Conservation (phyloP, 2,113 vertebrate species). For the Prunella fulvescens region DNA sequence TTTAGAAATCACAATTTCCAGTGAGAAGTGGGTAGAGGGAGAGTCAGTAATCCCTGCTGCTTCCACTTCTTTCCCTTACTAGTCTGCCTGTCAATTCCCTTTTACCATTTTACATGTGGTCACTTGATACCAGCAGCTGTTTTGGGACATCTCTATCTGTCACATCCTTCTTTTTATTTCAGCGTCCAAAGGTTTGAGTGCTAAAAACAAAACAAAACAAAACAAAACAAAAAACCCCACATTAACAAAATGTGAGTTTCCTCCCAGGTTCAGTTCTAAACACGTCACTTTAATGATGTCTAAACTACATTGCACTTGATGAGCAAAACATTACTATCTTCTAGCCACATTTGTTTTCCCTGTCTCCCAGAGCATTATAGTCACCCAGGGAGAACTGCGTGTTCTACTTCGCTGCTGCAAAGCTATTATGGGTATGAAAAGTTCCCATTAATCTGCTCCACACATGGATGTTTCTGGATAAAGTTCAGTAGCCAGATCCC, state of each 20-base stretch:
- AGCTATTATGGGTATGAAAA: conserved; percentile 63
- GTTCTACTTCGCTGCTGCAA: conserved; percentile 37
- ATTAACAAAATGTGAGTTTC: not conserved
- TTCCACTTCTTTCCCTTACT: not conserved
- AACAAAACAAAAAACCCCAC: not conserved
- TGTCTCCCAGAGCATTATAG: not conserved
- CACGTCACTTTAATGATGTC: not conserved
- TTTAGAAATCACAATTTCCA: not conserved
- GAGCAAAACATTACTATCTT: conserved; percentile 23
- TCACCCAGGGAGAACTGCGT: conserved; percentile 20
- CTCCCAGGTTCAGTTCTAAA: not conserved
- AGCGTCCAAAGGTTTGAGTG: conserved; percentile 4
- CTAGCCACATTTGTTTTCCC: conserved; percentile 1
- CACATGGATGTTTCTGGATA: conserved; percentile 71
- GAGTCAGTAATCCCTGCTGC: not conserved
- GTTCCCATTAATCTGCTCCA: conserved; percentile 70
- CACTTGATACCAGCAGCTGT: conserved; percentile 61
- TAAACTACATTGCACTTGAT: not conserved
- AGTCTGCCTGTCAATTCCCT: not conserved
- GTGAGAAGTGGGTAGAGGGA: not conserved
- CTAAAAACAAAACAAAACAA: not conserved
- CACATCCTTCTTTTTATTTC: conserved; percentile 52
- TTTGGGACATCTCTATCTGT: conserved; percentile 34
- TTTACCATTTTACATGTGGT: conserved; percentile 12
- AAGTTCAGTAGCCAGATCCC: conserved; percentile 61